Evolutionary conservation across 1,140 invertebrate species (phyloP).

Genomic region (Danaus plexippus): DNA sequence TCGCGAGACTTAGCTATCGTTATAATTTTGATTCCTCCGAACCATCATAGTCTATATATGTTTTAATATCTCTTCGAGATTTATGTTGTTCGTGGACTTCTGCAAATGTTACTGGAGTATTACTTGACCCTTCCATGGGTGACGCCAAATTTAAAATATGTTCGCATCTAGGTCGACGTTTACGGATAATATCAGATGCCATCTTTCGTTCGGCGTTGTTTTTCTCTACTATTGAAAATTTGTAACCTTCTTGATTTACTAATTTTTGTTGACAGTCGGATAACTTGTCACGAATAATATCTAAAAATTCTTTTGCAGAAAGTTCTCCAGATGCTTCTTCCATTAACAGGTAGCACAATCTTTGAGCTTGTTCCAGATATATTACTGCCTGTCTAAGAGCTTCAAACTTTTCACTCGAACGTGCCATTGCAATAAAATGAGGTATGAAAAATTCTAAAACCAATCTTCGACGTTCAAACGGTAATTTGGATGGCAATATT

Average conservation of each 20-base stretch:
- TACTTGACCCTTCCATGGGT: conserved; percentile 36
- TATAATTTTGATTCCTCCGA: conserved; percentile 58
- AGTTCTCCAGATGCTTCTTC: conserved; percentile 70
- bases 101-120: conserved; percentile 47
- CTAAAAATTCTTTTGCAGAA: conserved; percentile 66
- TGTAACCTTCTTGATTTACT: conserved; percentile 49
- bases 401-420: conserved; percentile 73
- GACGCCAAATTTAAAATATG: conserved; percentile 50
- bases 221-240: conserved; percentile 42
- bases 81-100: conserved; percentile 45
- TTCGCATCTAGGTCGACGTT: conserved; percentile 44
- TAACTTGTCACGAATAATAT: conserved; percentile 63
- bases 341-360: conserved; percentile 76
- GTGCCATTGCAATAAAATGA: conserved; percentile 79
- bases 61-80: conserved; percentile 26
- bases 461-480: conserved; percentile 68
- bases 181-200: conserved; percentile 34
- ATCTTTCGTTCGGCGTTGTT: conserved; percentile 29
- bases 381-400: conserved; percentile 74
- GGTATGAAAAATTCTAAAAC: conserved; percentile 79
- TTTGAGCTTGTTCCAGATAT: conserved; percentile 79
- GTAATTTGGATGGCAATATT: conserved; percentile 61
- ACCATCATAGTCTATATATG: conserved; percentile 28
- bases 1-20: not conserved
- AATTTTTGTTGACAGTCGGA: conserved; percentile 60